phyloP scores from a whole-genome alignment of 2,888 invertebrate genomes.

The Eulithis testata region DNA sequence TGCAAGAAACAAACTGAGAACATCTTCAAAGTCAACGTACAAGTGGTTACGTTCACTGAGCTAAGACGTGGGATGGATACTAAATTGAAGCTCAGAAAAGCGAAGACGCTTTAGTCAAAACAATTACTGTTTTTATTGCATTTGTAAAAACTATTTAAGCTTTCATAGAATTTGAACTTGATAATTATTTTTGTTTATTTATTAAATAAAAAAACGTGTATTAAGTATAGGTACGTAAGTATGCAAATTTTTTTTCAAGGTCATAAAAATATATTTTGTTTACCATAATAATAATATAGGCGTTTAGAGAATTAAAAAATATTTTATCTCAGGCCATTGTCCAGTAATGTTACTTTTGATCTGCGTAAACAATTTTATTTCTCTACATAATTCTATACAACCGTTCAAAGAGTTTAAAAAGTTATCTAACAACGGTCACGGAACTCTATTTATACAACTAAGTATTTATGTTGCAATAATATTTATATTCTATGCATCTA shows the following conservation, averaged over 20 bases:
- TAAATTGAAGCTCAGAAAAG: slow-evolving; percentile 18
- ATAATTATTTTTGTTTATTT: too few species aligned
- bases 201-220: too few species aligned
- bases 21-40: slow-evolving; percentile 17
- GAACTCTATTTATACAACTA: not conserved
- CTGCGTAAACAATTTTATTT: too few species aligned
- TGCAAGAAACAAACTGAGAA: not conserved
- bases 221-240: too few species aligned
- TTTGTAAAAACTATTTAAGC: slow-evolving; percentile 1
- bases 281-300: too few species aligned
- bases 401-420: not conserved
- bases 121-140: not conserved
- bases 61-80: slow-evolving; percentile 19
- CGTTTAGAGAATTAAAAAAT: too few species aligned
- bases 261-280: too few species aligned
- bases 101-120: slow-evolving; percentile 12
- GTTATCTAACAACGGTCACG: not conserved
- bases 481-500: slow-evolving; percentile 24
- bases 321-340: too few species aligned
- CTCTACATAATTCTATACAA: too few species aligned
- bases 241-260: too few species aligned
- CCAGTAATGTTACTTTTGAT: too few species aligned
- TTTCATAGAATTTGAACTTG: too few species aligned
- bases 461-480: slow-evolving; percentile 8
- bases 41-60: slow-evolving; percentile 16